Percentiles rank a stretch among this genome's conserved stretches.
Evolutionary conservation across 2,113 vertebrate species (phyloP).

Genomic region (Bungarus multicinctus): DNA sequence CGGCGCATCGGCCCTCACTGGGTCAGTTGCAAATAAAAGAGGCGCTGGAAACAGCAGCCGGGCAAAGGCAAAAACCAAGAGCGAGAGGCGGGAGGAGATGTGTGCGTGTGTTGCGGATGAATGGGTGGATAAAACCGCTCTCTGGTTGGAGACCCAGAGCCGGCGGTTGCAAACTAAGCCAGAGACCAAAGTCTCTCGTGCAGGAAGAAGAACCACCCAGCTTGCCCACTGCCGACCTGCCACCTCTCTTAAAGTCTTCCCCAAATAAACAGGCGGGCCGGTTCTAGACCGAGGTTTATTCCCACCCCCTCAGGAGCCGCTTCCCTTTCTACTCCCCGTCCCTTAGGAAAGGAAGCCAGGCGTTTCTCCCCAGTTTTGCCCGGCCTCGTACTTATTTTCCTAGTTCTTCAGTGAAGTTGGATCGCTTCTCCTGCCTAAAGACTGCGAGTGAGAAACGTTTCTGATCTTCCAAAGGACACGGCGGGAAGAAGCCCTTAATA

Average conservation of each 20-base stretch:
- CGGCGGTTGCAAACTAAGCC: background rate
- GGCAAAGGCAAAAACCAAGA: too few species aligned
- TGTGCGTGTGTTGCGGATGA: background rate
- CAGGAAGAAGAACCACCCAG: background rate
- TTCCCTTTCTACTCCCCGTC: background rate
- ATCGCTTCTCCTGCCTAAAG: background rate
- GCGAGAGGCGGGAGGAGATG: background rate
- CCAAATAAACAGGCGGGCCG: background rate
- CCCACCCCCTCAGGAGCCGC: too few species aligned
- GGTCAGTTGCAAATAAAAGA: conserved; percentile 25
- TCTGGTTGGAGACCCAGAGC: background rate
- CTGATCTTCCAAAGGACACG: background rate
- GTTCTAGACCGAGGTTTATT: too few species aligned
- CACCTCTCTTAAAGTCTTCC: background rate
- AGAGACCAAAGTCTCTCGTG: background rate
- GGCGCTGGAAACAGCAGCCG: background rate
- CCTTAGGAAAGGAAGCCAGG: background rate
- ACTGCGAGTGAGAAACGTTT: background rate
- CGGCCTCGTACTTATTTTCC: background rate
- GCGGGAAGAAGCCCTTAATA: background rate
- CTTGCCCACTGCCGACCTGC: background rate
- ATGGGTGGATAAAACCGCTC: background rate
- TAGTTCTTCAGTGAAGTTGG: background rate
- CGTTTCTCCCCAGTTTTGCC: background rate
- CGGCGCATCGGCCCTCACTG: conserved; percentile 32